phyloP scores from a whole-genome alignment of 2,113 vertebrate genomes.

The Myotis brandtii region DNA sequence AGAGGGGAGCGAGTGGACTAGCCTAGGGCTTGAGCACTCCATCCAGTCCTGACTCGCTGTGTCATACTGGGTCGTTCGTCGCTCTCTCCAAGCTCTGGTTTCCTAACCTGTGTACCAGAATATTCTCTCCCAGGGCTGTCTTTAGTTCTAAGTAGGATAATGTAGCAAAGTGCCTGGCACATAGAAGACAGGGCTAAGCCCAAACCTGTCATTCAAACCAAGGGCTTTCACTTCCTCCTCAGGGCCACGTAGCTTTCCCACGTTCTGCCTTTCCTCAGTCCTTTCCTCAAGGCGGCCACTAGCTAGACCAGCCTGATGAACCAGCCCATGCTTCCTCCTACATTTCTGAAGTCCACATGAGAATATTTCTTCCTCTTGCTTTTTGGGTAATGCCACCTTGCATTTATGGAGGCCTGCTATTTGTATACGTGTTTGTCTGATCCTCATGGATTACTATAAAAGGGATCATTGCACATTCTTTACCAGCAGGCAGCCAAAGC shows the following conservation, averaged over 20 bases:
- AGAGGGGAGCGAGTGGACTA: rapidly evolving
- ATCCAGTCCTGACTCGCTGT: background rate
- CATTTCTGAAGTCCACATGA: background rate
- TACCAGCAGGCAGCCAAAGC: slow-evolving; percentile 23
- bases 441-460: slow-evolving; percentile 48
- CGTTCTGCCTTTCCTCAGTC: background rate
- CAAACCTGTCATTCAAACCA: background rate
- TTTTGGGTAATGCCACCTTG: background rate
- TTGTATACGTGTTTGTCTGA: slow-evolving; percentile 15
- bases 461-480: background rate
- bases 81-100: background rate
- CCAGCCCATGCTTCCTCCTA: background rate
- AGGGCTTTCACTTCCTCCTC: slow-evolving; percentile 31
- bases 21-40: rapidly evolving
- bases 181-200: background rate
- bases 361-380: background rate
- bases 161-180: background rate
- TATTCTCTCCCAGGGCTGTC: background rate
- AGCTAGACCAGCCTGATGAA: background rate
- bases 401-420: slow-evolving; percentile 16
- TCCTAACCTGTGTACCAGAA: background rate
- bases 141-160: slow-evolving; percentile 8
- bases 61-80: background rate
- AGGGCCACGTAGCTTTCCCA: background rate
- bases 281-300: slow-evolving; percentile 16